Percentiles rank a stretch among this genome's conserved stretches.
Evolutionary conservation across 1,140 invertebrate species (phyloP).

Genomic region (Heliconius hewitsoni): DNA sequence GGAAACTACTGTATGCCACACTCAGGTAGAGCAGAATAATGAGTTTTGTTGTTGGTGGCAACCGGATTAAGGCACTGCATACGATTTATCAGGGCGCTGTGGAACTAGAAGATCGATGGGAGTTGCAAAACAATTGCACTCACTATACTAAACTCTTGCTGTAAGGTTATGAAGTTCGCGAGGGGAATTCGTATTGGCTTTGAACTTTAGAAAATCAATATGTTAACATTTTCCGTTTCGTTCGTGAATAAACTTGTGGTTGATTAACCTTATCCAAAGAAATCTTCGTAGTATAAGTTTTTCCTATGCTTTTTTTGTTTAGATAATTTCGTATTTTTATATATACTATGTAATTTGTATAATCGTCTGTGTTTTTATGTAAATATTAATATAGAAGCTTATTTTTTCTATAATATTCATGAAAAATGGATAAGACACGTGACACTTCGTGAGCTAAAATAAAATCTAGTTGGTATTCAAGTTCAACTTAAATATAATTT

Average conservation of each 20-base stretch:
- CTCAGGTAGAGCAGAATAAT: constrained; percentile 63
- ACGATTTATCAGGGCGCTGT: constrained; percentile 34
- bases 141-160: constrained; percentile 19
- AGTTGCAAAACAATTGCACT: constrained; percentile 29
- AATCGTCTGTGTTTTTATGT: too few relatives aligned
- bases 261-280: neutral
- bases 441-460: too few relatives aligned
- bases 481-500: neutral
- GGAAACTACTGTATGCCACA: constrained; percentile 58
- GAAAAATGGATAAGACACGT: too few relatives aligned
- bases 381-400: too few relatives aligned
- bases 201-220: constrained; percentile 20
- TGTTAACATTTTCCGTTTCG: constrained; percentile 15
- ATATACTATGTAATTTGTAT: neutral
- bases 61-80: constrained; percentile 61
- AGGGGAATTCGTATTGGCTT: constrained; percentile 20
- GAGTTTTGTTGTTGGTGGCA: constrained; percentile 74
- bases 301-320: neutral
- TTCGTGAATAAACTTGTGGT: neutral
- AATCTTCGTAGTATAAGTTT: neutral
- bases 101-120: constrained; percentile 33
- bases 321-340: neutral
- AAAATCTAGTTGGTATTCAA: neutral
- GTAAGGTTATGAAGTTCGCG: constrained; percentile 20
- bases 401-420: too few relatives aligned